Percentiles rank a stretch among this genome's conserved stretches.
These are phyloP conservation scores for Phacellophora camtschatica DNA, from an alignment of 30 jellyfish, hydroid and myxozoan species.

Conservation along the genomic window DNA sequence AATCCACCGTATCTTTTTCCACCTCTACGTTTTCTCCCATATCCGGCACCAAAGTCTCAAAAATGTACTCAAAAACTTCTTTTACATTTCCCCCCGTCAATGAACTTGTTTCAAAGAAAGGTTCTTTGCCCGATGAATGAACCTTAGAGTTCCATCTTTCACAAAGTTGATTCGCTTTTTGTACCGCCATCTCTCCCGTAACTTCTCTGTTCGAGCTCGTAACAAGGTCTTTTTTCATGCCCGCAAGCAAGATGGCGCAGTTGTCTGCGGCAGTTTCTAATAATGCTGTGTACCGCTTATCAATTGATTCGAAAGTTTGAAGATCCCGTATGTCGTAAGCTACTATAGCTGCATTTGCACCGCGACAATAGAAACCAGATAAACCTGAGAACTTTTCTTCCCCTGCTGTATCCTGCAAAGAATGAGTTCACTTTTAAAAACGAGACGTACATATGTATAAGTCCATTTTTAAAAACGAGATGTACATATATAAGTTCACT, in stretches of 20 bases:
- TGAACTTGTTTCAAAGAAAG: slow-evolving; percentile 92
- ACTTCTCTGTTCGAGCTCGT: slow-evolving; percentile 45
- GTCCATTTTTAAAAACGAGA: too few species aligned
- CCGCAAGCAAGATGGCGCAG: slow-evolving; percentile 83
- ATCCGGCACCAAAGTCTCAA: slow-evolving; percentile 73
- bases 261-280: slow-evolving; percentile 79
- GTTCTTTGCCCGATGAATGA: slow-evolving; percentile 67
- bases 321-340: slow-evolving; percentile 68
- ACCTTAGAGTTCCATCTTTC: slow-evolving; percentile 54
- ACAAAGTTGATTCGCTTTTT: slow-evolving; percentile 51
- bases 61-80: slow-evolving; percentile 68
- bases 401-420: slow-evolving; percentile 89
- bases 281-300: slow-evolving; percentile 44
- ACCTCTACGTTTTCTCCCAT: background rate
- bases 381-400: slow-evolving; percentile 90
- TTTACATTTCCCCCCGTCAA: slow-evolving; percentile 56
- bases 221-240: slow-evolving; percentile 84
- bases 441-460: too few species aligned
- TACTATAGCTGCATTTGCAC: slow-evolving; percentile 92
- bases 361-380: slow-evolving; percentile 86
- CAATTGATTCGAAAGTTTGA: slow-evolving; percentile 59
- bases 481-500: too few species aligned
- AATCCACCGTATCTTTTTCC: slow-evolving; percentile 13
- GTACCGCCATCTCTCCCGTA: slow-evolving; percentile 49
- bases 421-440: background rate